Evolutionary conservation across 1,140 invertebrate species (phyloP), one percentile per base, ranked within the genome.

Genomic region (Sinella curviseta): DNA sequence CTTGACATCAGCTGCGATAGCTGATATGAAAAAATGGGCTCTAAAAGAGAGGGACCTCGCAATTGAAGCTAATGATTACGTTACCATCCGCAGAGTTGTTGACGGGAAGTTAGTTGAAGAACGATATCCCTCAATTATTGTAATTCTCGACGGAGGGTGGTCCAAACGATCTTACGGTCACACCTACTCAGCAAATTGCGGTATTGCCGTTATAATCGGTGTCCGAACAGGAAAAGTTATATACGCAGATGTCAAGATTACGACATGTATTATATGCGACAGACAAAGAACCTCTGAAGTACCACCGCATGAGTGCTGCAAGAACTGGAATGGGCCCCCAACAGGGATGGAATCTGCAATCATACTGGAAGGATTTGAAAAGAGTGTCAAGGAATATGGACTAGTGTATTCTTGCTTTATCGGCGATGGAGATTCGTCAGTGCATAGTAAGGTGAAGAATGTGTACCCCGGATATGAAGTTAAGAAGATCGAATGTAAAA

Each of bases 391-490:
- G 57, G 84, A 83, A 78, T 81, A 88, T 84, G 82, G 84, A 0
- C 2, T 88, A 3, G 85, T 86, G 28, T 88, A 88, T 79, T 81
- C 77, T 57, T 75, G 73, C 20, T 30, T 88, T 0, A 86, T 89
- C 81, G 86, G 81, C 3, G 88, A 89, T 84, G 86, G 87, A 20
- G 88, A 89, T 78, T 26, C 87, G 82, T 48, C 86, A 86, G 39
- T 48, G 4, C 39, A 48, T 2, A 86, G 84, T 75, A 1, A 79
- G 34, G 80, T 85, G 74, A 74, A 74, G 28, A 82, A 83, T 35
- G 84, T 85, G 3, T 87, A 88, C 76, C 77, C 76, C 57, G 79
- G 83, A 14, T 76, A 84, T 1, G 77, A 77, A 28, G 84, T 87
- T 1, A 81, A 85, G 80, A 88, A 88, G 85, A 83, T 87, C 26